Evolutionary conservation across 2,797 vertebrate species (phyloP).

Genomic region (Girardinus metallicus): DNA sequence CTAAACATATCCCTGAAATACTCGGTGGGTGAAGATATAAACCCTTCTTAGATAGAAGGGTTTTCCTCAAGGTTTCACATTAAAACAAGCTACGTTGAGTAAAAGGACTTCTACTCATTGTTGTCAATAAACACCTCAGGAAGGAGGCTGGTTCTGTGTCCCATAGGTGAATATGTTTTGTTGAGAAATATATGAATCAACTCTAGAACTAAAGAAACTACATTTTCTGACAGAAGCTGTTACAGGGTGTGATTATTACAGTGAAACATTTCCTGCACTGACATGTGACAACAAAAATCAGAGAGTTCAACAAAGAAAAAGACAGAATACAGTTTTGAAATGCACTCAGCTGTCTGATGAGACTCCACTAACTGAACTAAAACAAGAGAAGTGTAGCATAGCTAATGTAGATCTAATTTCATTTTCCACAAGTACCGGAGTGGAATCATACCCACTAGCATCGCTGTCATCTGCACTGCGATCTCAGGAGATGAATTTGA

Average conservation of each 20-base stretch:
- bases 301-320: no score
- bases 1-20: background rate
- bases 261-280: background rate
- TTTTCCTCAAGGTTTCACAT: background rate
- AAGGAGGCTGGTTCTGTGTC: background rate
- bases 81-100: background rate
- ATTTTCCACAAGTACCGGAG: background rate
- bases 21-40: background rate
- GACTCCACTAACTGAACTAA: background rate
- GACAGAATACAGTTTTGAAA: no score
- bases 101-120: background rate
- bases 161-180: background rate
- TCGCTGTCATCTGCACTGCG: background rate
- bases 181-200: background rate
- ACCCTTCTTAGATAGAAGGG: background rate
- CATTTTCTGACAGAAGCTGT: background rate
- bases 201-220: background rate
- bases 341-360: background rate
- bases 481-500: background rate
- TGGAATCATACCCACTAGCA: background rate
- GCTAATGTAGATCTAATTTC: background rate
- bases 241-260: background rate
- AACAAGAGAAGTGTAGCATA: background rate
- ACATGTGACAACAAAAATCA: background rate
- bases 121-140: background rate